Evolutionary conservation across 2,888 invertebrate species (phyloP), one percentile per base, ranked within the genome.

Genomic region (Ochropacha duplaris): DNA sequence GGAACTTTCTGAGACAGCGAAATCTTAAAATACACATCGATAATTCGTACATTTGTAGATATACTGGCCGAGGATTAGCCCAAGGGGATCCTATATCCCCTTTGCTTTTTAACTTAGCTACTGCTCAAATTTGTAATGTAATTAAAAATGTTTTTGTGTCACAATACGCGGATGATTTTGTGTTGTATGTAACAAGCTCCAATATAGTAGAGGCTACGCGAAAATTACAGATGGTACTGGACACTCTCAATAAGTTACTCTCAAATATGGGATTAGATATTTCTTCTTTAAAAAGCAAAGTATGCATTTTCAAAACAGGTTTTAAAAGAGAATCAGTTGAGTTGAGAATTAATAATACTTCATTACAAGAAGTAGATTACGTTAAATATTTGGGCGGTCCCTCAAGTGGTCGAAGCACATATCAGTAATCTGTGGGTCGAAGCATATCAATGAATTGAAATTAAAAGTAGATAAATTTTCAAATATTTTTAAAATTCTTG

Each of bases 151-250:
- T n/a, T n/a, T n/a, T n/a, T n/a, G n/a, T n/a, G n/a, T 66, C 65
- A 11, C 72, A 76, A 55, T 73, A 72, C 39, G 73, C 71, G 1
- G 72, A 72, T 14, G 65, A 63, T 44, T 63, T 55, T 58, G 61
- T 65, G 0, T 12, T 65, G n/a, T 65, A 60, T 44, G 36, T 28
- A 11, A 34, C 31, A 4, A 26, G 44, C 6, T 57, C 31, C 22
- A 50, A 60, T 28, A n/a, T 67, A 71, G 58, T 2, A 0, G 14
- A 34, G 4, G 12, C 34, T 2, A 4, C 34, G 2, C 12, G 4
- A 14, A 14, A 34, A 34, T 34, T 34, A 34, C 14, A 34, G 14
- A 14, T 4, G 6, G 56, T 66, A 0, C 28, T 71, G n/a, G 28
- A 66, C 54, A 26, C 0, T 2, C 34, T 72, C 11, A 14, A 28